phyloP scores from a whole-genome alignment of 2,888 invertebrate species.

The Tiliacea citrago region DNA sequence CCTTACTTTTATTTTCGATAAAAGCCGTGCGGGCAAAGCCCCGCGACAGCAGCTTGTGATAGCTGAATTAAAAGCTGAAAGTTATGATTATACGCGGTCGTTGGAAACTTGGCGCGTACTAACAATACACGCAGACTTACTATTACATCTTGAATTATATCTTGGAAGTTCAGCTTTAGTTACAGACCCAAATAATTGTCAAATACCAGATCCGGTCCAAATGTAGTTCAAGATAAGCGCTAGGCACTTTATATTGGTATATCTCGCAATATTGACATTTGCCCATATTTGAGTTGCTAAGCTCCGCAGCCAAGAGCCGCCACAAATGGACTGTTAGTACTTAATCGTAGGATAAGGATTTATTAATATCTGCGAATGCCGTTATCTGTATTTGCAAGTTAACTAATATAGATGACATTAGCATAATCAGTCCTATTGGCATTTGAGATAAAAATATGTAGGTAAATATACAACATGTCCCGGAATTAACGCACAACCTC shows the following conservation, averaged over 20 bases:
- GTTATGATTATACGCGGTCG: background rate
- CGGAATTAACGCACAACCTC: too few relatives aligned
- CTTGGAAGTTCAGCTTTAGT: background rate
- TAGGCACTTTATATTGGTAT: conserved; percentile 1
- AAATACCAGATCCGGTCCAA: conserved; percentile 1
- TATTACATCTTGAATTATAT: background rate
- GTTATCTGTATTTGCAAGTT: background rate
- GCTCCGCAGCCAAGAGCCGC: background rate
- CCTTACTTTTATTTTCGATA: too few relatives aligned
- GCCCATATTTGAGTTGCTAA: conserved; percentile 24
- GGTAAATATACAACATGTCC: too few relatives aligned
- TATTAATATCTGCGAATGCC: background rate
- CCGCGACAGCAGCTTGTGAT: too few relatives aligned
- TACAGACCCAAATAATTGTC: background rate
- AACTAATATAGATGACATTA: background rate
- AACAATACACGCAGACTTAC: background rate
- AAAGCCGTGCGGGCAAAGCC: too few relatives aligned
- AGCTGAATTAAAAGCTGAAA: background rate
- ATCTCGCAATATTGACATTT: conserved; percentile 12
- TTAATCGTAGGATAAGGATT: background rate
- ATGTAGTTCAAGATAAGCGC: conserved; percentile 19
- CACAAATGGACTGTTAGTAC: background rate
- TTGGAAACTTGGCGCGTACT: background rate
- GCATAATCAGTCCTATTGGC: background rate
- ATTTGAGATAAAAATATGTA: background rate